Evolutionary conservation across 2,797 vertebrate species (phyloP), one percentile per base, ranked within the genome.

Genomic region (Cossypha heuglini): DNA sequence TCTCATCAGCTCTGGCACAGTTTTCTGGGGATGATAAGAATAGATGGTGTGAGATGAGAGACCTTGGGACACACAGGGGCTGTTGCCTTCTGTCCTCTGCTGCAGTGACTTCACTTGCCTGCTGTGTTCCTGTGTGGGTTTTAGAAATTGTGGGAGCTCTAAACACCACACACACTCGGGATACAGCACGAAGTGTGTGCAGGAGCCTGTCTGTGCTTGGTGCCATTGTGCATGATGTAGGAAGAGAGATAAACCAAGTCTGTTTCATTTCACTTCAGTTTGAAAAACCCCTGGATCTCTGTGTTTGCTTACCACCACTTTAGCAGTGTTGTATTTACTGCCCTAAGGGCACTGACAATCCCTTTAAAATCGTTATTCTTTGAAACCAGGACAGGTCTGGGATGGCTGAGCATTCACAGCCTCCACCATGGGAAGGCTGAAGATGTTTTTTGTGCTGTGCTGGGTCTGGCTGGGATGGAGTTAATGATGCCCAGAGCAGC

Each of bases 341-440:
- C 24, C 25, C 51, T 66, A 31, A 82, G 86, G 58, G 57, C 45
- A 52, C 62, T 67, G 66, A 22, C 38, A 64, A 33, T 51, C 62
- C 51, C 28, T 90, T 76, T 73, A 89, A 95, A 89, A 74, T 77
- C 43, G 31, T 40, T 22, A 7, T 62, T 58, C 61, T 54, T 54
- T 40, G 81, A 76, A 89, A 78, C 37, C 79, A 73, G 67, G 51
- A 9, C 46, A 45, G 14, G 9, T 80, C 80, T 68, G 55, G 48
- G 78, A 42, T 38, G 57, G 46, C 49, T 55, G 67, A 40, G 46
- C 7, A 10, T 40, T 73, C 59, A 16, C 3, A 33, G 59, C 51
- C 63, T 59, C 75, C 51, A 16, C 57, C 61, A 22, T 0, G 1
- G 31, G 62, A 59, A 73, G 37, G 49, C 1, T 74, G 67, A 57